Base-by-base conservation (phyloP, 2,888 invertebrate genomes). In the Pseudanteris insignis region DNA sequence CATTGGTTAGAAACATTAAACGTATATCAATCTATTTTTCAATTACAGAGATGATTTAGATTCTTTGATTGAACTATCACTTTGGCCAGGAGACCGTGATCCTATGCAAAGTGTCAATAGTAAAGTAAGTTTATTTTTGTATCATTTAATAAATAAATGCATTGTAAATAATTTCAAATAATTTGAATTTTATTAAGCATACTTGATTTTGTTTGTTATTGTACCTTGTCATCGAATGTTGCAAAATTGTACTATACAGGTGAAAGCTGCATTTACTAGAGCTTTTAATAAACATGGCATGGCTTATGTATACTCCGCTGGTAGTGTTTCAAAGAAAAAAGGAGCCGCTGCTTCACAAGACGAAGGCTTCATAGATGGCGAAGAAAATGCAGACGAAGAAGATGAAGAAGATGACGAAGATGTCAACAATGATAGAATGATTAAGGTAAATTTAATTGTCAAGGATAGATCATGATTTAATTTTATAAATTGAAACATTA, bases 201-300 rank as follows among this genome's bases (percentile, higher is more conserved):
- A 10, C 18, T n/a, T n/a, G n/a, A n/a, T n/a, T n/a, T n/a, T n/a
- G n/a, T n/a, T n/a, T n/a, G n/a, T n/a, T n/a, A n/a, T n/a, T n/a
- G n/a, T n/a, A n/a, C n/a, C n/a, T n/a, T n/a, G n/a, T n/a, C n/a
- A n/a, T n/a, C n/a, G n/a, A n/a, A n/a, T n/a, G n/a, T n/a, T n/a
- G n/a, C n/a, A n/a, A n/a, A n/a, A n/a, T n/a, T n/a, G n/a, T n/a
- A n/a, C n/a, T n/a, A n/a, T n/a, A n/a, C n/a, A n/a, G 92, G 89
- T 93, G 0, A 98, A 98, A 83, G 88, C 95, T 0, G 94, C 96
- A 0, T 89, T 99, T 78, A 99, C 98, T 0, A 86, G 96, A 29
- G 84, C 90, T 0, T 95, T 94, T 79, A 99, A 98, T 80, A 97
- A 97, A 79, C 88, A 88, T 64, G 85, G 87, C 0, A 83, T 86